Conservation (phyloP, 2,797 vertebrate genomes). For the Argya squamiceps region DNA sequence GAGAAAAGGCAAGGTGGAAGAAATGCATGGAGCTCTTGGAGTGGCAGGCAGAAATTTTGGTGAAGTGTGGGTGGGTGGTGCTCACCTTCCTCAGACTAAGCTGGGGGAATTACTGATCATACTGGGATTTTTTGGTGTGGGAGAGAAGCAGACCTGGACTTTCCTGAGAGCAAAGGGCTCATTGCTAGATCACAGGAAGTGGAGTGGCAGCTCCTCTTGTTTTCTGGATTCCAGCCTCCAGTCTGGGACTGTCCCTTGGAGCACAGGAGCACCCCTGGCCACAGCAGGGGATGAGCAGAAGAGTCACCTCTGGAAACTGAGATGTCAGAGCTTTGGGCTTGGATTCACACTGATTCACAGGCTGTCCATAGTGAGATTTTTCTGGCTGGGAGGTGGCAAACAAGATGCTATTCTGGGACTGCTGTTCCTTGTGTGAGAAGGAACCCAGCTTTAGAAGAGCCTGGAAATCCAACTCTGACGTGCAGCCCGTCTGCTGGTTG, state of each 20-base stretch:
- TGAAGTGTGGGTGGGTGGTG: not conserved
- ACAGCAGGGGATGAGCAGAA: not conserved
- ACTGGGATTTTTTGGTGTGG: not conserved
- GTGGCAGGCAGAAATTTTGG: not conserved
- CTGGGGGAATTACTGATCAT: not conserved
- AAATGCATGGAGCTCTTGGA: fast-evolving
- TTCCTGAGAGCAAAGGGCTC: not conserved
- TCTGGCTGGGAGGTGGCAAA: not conserved
- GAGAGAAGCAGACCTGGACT: not conserved
- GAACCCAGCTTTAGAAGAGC: not conserved
- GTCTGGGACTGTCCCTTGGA: not conserved
- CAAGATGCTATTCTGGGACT: fast-evolving
- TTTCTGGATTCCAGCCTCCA: not conserved
- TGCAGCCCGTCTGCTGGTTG: not conserved
- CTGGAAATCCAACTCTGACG: not conserved
- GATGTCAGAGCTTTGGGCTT: not conserved
- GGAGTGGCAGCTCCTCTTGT: not conserved
- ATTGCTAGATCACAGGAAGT: not conserved
- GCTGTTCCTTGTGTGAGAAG: not conserved
- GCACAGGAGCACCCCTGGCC: not conserved
- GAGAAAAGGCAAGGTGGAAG: not conserved
- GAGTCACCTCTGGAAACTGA: not conserved
- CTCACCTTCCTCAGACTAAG: not conserved
- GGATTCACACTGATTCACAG: not conserved
- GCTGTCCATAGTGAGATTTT: not conserved